These are phyloP conservation scores for Sabatieria punctata DNA, from an alignment of 2,888 invertebrate species.

Conservation along the genomic window DNA sequence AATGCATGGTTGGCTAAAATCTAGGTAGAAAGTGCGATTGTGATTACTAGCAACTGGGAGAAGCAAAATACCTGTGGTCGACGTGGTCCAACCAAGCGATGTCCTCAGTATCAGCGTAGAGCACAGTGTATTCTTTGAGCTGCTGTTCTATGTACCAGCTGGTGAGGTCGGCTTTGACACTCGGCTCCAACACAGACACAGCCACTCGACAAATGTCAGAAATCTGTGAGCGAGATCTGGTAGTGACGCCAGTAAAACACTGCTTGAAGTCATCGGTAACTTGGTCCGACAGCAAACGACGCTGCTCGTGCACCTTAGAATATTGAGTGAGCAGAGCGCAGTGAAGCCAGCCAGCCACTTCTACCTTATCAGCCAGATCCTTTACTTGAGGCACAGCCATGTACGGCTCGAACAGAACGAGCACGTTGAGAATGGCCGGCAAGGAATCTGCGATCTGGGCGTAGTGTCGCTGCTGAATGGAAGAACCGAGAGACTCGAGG, in stretches of 20 bases:
- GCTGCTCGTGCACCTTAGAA: conserved; percentile 55
- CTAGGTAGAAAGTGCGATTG: no score
- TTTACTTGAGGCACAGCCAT: conserved; percentile 77
- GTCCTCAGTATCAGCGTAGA: conserved; percentile 88
- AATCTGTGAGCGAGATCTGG: not conserved
- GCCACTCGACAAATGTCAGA: conserved; percentile 64
- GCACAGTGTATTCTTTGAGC: conserved; percentile 72
- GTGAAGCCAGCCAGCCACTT: no score
- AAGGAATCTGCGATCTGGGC: conserved; percentile 80
- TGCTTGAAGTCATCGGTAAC: conserved; percentile 78
- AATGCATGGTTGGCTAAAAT: no score
- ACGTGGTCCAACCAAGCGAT: conserved; percentile 88
- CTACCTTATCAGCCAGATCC: conserved; percentile 56
- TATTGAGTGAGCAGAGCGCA: no score
- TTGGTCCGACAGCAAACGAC: conserved; percentile 68
- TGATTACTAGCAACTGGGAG: no score
- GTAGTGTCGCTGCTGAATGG: conserved; percentile 49
- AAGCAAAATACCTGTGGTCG: conserved; percentile 52
- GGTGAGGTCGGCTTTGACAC: conserved; percentile 46
- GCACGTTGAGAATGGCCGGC: conserved; percentile 86
- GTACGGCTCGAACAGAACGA: conserved; percentile 80
- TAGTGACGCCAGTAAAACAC: conserved; percentile 20
- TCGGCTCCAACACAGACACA: conserved; percentile 64
- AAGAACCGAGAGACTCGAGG: conserved; percentile 56
- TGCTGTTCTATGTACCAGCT: conserved; percentile 69